Evolutionary conservation across 2,113 vertebrate genomes (phyloP).

Genomic region (Rhizomys pruinosus): DNA sequence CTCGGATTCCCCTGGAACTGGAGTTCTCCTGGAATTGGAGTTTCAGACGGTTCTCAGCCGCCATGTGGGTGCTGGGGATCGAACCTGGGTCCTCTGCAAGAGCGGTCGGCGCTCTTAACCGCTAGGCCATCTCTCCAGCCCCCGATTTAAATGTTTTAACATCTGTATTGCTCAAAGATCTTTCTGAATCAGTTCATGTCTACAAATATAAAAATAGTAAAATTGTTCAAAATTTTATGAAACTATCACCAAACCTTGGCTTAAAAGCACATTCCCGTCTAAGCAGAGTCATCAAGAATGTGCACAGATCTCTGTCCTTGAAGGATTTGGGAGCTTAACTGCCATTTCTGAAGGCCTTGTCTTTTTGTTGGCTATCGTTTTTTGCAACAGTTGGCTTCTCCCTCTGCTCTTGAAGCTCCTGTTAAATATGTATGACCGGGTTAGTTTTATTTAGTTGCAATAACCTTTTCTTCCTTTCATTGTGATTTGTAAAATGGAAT

Average conservation of each 20-base stretch:
- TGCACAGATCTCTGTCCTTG: slow-evolving; percentile 31
- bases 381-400: slow-evolving; percentile 60
- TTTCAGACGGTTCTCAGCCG: too few species aligned
- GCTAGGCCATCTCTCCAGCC: too few species aligned
- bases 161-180: slow-evolving; percentile 45
- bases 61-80: too few species aligned
- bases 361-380: slow-evolving; percentile 41
- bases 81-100: too few species aligned
- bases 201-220: slow-evolving; percentile 60
- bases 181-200: slow-evolving; percentile 59
- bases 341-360: slow-evolving; percentile 62
- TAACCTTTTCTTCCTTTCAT: slow-evolving; percentile 57
- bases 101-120: too few species aligned
- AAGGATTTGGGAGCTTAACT: slow-evolving; percentile 47
- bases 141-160: slow-evolving; percentile 32
- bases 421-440: slow-evolving; percentile 63
- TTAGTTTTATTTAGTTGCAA: slow-evolving; percentile 69
- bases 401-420: slow-evolving; percentile 14
- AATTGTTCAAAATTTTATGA: not conserved
- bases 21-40: too few species aligned
- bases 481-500: slow-evolving; percentile 61
- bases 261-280: slow-evolving; percentile 9
- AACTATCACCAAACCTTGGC: not conserved
- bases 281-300: slow-evolving; percentile 16
- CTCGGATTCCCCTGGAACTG: too few species aligned